phyloP scores from a whole-genome alignment of 2,113 vertebrate species.

The Thunnus thynnus region DNA sequence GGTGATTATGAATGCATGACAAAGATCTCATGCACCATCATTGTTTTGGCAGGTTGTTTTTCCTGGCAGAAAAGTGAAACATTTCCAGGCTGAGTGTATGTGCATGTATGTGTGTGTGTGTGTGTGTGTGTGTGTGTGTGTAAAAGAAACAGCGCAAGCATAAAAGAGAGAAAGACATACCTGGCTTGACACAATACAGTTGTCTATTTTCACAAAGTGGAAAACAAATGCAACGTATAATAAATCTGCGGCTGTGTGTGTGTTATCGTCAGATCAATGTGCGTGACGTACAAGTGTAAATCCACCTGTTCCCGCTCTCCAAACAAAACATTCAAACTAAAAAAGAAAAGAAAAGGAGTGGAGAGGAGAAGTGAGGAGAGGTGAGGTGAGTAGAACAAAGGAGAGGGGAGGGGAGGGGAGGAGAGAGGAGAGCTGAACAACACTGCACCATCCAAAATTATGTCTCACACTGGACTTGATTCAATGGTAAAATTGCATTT shows the following conservation, averaged over 20 bases:
- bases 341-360: background rate
- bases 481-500: conserved; percentile 56
- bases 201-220: conserved; percentile 33
- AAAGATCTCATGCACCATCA: conserved; percentile 53
- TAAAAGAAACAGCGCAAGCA: conserved; percentile 17
- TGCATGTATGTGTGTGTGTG: background rate
- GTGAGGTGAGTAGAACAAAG: background rate
- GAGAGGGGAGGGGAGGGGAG: conserved; percentile 10
- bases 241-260: background rate
- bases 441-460: conserved; percentile 43
- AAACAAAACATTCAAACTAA: no score
- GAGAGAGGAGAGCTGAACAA: conserved; percentile 40
- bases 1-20: conserved; percentile 45
- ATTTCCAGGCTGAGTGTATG: conserved; percentile 43
- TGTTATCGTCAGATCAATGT: conserved; percentile 19
- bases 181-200: conserved; percentile 32
- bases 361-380: conserved; percentile 16
- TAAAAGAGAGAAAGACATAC: conserved; percentile 16
- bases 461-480: conserved; percentile 35
- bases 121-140: background rate
- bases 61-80: conserved; percentile 54
- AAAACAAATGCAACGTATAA: conserved; percentile 44
- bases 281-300: conserved; percentile 6
- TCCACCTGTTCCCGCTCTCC: conserved; percentile 40
- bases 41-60: conserved; percentile 67